Evolutionary conservation across 2,797 vertebrate species (phyloP).

Genomic region (Hafferia zeledoni): DNA sequence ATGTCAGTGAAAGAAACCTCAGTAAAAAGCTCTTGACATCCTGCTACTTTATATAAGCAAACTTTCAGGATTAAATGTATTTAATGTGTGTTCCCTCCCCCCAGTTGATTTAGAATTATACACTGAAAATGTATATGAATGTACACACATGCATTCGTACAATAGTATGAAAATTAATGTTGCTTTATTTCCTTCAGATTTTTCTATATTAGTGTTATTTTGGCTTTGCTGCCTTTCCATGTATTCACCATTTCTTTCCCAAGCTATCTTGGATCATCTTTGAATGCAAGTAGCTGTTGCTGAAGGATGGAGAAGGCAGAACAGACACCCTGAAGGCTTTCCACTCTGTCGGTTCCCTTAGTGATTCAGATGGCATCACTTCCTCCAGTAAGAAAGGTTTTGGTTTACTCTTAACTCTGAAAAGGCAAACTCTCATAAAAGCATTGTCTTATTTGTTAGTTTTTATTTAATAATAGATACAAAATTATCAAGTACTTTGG

Average conservation of each 20-base stretch:
- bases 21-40: not conserved
- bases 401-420: not conserved
- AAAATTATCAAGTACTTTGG: not conserved
- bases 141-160: not conserved
- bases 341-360: not conserved
- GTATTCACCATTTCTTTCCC: not conserved
- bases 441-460: not conserved
- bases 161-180: not conserved
- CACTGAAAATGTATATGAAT: not conserved
- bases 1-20: not conserved
- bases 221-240: not conserved
- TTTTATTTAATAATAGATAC: not conserved
- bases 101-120: not conserved
- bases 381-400: not conserved
- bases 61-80: not conserved
- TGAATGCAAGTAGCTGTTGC: not conserved
- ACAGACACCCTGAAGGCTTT: not conserved
- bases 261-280: not conserved
- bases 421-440: not conserved
- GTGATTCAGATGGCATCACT: not conserved
- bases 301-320: not conserved
- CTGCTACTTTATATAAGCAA: not conserved
- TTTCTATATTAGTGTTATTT: not conserved
- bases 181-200: not conserved
- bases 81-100: fast-evolving